A percentile compares a stretch with the other conserved stretches of the same genome.
Evolutionary conservation across 1,140 invertebrate genomes (phyloP).

Genomic region (Drosophila melanica): DNA sequence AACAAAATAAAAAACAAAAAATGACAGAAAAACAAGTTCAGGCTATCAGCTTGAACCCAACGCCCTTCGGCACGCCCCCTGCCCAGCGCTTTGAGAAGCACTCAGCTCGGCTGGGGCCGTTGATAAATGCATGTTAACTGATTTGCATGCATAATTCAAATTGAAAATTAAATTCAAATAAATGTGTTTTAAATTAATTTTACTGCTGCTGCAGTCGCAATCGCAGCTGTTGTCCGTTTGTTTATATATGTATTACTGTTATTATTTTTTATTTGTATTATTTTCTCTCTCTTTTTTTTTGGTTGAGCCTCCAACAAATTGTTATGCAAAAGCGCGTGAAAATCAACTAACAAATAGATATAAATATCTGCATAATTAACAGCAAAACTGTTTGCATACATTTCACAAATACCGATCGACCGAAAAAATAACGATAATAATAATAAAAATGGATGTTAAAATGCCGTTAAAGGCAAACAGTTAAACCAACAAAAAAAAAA

Average conservation of each 20-base stretch:
- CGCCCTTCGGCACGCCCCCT: conserved; percentile 5
- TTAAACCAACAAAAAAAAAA: conserved; percentile 13
- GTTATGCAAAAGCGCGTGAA: conserved; percentile 78
- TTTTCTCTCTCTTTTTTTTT: conserved; percentile 1
- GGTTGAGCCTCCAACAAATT: conserved; percentile 55
- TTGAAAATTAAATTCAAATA: conserved; percentile 73
- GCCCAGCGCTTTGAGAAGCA: background rate
- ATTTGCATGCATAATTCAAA: conserved; percentile 78
- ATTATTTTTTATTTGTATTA: conserved; percentile 33
- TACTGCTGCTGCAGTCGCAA: conserved; percentile 10
- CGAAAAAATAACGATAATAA: conserved; percentile 16
- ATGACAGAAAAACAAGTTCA: background rate
- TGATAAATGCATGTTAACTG: conserved; percentile 16
- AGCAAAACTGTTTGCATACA: conserved; percentile 65
- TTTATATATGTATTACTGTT: conserved; percentile 10
- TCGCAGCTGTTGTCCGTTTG: background rate
- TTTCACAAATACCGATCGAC: conserved; percentile 25
- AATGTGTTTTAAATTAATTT: conserved; percentile 67
- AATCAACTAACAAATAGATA: conserved; percentile 66
- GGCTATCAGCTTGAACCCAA: background rate
- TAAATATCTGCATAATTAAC: conserved; percentile 74
- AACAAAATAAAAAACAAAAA: background rate
- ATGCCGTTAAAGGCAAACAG: conserved; percentile 24
- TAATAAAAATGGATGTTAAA: conserved; percentile 14
- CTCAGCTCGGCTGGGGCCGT: background rate